Evolutionary conservation across 2,113 vertebrate genomes (phyloP).

Genomic region (Lutjanus erythropterus): DNA sequence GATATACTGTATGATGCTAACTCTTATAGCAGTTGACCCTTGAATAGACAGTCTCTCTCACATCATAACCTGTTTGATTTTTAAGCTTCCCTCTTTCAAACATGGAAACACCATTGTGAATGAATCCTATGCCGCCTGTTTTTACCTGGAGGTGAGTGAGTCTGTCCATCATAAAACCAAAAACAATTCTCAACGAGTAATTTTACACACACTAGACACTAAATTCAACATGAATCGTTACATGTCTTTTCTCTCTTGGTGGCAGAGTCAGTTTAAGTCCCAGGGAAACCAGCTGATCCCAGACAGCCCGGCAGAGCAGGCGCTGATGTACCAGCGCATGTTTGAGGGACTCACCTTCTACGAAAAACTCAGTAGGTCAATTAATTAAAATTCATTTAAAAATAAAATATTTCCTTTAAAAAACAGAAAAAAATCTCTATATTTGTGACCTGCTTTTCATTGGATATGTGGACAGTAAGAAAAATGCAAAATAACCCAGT

Average conservation of each 20-base stretch:
- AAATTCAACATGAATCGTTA: not conserved
- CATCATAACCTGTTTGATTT: not conserved
- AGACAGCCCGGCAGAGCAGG: constrained; percentile 71
- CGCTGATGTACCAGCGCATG: constrained; percentile 81
- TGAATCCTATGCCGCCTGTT: constrained; percentile 82
- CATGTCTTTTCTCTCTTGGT: not conserved
- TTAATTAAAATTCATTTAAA: too few relatives aligned
- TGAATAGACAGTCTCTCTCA: not conserved
- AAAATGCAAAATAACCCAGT: too few relatives aligned
- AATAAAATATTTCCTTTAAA: too few relatives aligned
- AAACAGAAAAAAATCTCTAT: too few relatives aligned
- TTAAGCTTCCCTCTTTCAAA: constrained; percentile 83
- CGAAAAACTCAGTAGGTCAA: constrained; percentile 80
- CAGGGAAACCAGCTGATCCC: constrained; percentile 83
- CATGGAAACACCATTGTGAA: constrained; percentile 80
- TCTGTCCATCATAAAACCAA: not conserved
- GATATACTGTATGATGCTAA: too few relatives aligned
- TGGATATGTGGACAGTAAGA: too few relatives aligned
- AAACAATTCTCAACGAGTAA: not conserved
- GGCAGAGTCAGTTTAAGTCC: constrained; percentile 80
- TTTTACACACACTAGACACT: not conserved
- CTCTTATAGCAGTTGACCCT: not conserved
- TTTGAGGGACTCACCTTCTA: constrained; percentile 80
- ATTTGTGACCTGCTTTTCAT: too few relatives aligned
- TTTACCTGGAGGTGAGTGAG: constrained; percentile 84